phyloP scores from a whole-genome alignment of 2,888 invertebrate genomes.

The Subacronicta megacephala region DNA sequence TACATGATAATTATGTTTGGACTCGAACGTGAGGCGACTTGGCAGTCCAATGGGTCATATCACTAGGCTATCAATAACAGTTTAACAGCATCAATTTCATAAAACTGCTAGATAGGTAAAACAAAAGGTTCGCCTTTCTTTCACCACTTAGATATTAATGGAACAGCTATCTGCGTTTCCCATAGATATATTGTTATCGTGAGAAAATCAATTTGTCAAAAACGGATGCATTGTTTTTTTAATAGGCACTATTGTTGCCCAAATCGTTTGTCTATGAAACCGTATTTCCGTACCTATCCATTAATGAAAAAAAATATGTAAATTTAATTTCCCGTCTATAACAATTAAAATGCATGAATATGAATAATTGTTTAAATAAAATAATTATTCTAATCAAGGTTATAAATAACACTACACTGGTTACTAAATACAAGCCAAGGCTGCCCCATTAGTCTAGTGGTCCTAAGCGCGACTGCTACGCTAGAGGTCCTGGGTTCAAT shows the following conservation, averaged over 20 bases:
- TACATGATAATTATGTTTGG: too few relatives aligned
- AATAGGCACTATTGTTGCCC: constrained; percentile 1
- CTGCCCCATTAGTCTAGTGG: too few relatives aligned
- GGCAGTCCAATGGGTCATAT: too few relatives aligned
- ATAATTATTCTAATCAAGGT: constrained; percentile 8
- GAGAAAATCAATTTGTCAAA: constrained; percentile 44
- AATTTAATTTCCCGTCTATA: constrained; percentile 33
- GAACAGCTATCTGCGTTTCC: constrained; percentile 52
- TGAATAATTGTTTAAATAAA: constrained; percentile 13
- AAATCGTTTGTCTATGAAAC: constrained; percentile 9
- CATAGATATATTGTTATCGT: constrained; percentile 59
- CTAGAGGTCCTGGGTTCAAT: too few relatives aligned
- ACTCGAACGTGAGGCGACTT: too few relatives aligned
- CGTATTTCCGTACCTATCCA: constrained; percentile 18
- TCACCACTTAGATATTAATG: constrained; percentile 54
- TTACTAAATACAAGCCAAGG: too few relatives aligned
- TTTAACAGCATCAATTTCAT: too few relatives aligned
- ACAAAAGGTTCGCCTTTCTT: constrained; percentile 39
- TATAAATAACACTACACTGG: not conserved
- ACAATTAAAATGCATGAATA: constrained; percentile 6
- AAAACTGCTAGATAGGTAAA: too few relatives aligned
- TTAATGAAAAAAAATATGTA: too few relatives aligned
- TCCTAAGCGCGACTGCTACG: too few relatives aligned
- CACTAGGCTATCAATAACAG: too few relatives aligned
- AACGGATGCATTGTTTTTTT: constrained; percentile 22